phyloP scores from a whole-genome alignment of 2,888 invertebrate species.

The Heliconius charithonia region DNA sequence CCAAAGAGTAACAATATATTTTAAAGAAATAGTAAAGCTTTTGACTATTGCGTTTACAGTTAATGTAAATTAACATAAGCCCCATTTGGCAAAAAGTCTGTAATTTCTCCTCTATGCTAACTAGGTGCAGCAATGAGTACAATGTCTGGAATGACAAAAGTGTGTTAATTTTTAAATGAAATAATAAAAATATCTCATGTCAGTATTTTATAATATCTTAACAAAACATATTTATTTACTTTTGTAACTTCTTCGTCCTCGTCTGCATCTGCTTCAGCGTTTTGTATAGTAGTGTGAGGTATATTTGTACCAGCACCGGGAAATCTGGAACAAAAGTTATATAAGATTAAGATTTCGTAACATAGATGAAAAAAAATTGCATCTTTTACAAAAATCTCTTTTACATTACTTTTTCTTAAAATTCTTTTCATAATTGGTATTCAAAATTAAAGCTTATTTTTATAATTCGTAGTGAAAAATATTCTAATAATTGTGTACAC shows the following conservation, averaged over 20 bases:
- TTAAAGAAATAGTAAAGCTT: neutral
- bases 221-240: slow-evolving; percentile 55
- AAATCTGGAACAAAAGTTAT: slow-evolving; percentile 58
- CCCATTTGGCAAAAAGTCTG: no score
- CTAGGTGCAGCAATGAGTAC: neutral
- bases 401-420: no score
- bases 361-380: neutral
- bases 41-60: neutral
- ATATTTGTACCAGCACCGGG: slow-evolving; percentile 67
- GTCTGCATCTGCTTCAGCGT: slow-evolving; percentile 75
- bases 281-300: slow-evolving; percentile 71
- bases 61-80: no score
- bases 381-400: no score
- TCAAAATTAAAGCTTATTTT: no score
- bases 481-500: no score
- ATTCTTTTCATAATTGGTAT: no score
- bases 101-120: neutral
- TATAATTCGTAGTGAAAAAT: no score
- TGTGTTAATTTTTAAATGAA: neutral
- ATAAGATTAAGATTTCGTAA: neutral
- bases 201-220: neutral
- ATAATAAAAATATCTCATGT: neutral
- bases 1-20: no score
- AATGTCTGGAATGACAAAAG: no score
- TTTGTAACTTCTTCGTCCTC: slow-evolving; percentile 84